phyloP scores from a whole-genome alignment of 2,888 invertebrate species.

The Rhagium mordax region DNA sequence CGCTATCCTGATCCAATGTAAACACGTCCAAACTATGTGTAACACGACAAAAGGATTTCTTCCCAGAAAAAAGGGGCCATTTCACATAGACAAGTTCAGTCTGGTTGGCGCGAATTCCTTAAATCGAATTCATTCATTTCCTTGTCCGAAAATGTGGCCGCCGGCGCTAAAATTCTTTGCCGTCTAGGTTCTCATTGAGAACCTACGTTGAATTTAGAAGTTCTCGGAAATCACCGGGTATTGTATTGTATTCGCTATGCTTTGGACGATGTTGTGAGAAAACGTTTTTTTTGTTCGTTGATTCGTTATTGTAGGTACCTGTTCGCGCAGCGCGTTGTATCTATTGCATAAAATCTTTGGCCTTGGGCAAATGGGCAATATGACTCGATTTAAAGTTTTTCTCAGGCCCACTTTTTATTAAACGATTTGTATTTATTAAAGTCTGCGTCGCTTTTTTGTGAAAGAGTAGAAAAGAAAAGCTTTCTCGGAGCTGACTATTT shows the following conservation, averaged over 20 bases:
- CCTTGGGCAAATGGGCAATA: not conserved
- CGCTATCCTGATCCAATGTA: not conserved
- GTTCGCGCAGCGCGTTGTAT: not conserved
- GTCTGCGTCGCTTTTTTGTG: too few species aligned
- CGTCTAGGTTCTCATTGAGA: constrained; percentile 52
- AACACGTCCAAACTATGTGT: constrained; percentile 4
- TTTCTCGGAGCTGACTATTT: too few species aligned
- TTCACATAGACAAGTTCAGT: constrained; percentile 24
- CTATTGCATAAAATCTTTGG: not conserved
- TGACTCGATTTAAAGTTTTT: not conserved
- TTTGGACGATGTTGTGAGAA: constrained; percentile 26
- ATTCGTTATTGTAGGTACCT: constrained; percentile 13
- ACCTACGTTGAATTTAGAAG: constrained; percentile 39
- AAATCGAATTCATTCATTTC: constrained; percentile 47
- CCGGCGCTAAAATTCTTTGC: constrained; percentile 58
- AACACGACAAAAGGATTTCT: not conserved
- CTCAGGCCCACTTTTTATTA: too few species aligned
- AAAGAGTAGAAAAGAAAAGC: too few species aligned
- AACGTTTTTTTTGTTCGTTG: constrained; percentile 25
- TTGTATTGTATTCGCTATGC: constrained; percentile 38
- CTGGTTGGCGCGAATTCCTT: constrained; percentile 24
- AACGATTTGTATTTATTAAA: too few species aligned
- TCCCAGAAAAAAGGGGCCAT: constrained; percentile 3
- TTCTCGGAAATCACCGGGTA: constrained; percentile 42
- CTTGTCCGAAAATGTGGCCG: constrained; percentile 50